Percentiles rank a stretch among this genome's conserved stretches.
phyloP scores from a whole-genome alignment of 1,140 invertebrate genomes.

The Gonioctena quinquepunctata region DNA sequence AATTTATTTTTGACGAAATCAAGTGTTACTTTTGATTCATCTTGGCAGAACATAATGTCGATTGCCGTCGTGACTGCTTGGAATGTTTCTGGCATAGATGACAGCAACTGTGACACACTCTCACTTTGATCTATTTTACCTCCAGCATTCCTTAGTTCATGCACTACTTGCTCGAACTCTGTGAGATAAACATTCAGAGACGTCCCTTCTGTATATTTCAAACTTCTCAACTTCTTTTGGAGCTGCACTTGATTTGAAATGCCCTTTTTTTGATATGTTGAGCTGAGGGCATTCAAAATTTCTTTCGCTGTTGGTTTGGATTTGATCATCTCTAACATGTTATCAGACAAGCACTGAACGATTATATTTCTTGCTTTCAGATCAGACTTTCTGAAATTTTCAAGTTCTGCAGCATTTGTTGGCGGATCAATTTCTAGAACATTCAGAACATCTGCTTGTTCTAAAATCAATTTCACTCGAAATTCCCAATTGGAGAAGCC shows the following conservation, averaged over 20 bases:
- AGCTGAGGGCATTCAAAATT: background rate
- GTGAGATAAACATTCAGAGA: background rate
- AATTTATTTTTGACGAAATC: conserved; percentile 6
- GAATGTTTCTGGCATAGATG: background rate
- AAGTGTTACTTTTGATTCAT: background rate
- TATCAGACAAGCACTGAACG: background rate
- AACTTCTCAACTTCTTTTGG: conserved; percentile 1
- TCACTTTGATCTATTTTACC: background rate
- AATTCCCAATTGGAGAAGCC: conserved; percentile 29
- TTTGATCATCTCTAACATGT: conserved; percentile 3
- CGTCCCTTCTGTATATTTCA: background rate
- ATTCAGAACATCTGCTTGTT: conserved; percentile 22
- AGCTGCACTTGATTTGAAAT: background rate
- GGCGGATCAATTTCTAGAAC: conserved; percentile 13
- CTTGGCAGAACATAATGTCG: background rate
- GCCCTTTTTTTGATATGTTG: background rate
- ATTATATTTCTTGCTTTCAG: conserved; percentile 24
- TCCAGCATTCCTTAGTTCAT: background rate
- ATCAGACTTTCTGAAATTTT: conserved; percentile 19
- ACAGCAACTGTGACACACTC: background rate
- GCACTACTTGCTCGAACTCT: background rate
- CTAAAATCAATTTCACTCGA: conserved; percentile 24
- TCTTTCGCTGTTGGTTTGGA: background rate
- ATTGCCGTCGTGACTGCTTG: background rate
- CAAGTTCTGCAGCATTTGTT: background rate